phyloP scores from a whole-genome alignment of 2,113 vertebrate genomes.

The Alethe castanea region DNA sequence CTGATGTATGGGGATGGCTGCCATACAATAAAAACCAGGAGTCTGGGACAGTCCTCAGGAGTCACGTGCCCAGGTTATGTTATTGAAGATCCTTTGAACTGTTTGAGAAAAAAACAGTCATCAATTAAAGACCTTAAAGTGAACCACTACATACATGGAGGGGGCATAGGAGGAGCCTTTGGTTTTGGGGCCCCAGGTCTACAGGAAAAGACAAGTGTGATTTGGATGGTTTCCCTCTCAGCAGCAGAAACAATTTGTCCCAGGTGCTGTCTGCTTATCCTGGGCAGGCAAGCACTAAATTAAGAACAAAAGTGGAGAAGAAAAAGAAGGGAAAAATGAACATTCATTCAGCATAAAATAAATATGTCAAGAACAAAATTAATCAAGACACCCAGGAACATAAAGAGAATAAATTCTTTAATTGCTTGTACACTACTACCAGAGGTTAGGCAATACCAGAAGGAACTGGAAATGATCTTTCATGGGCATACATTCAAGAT shows the following conservation, averaged over 20 bases:
- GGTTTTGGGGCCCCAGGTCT: not conserved
- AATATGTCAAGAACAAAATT: slow-evolving; percentile 17
- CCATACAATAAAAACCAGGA: not conserved
- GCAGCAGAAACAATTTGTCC: not conserved
- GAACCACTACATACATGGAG: rapidly evolving
- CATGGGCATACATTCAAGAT: not conserved
- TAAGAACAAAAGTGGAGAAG: not conserved
- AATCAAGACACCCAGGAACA: not conserved
- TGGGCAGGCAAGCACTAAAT: not conserved
- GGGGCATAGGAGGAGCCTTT: rapidly evolving
- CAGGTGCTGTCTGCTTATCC: not conserved
- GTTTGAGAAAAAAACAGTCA: not conserved
- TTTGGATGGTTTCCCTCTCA: not conserved
- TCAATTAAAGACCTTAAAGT: not conserved
- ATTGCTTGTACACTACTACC: not conserved
- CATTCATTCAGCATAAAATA: not conserved
- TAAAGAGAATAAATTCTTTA: slow-evolving; percentile 12
- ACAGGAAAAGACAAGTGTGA: not conserved
- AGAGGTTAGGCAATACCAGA: not conserved
- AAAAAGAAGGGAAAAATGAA: not conserved
- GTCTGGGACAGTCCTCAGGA: not conserved
- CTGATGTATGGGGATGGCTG: not conserved
- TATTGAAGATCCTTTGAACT: not conserved
- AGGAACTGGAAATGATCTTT: slow-evolving; percentile 1
- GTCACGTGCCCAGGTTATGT: not conserved